Conservation (phyloP, 2,797 vertebrate genomes). For the Chiroxiphia lanceolata region DNA sequence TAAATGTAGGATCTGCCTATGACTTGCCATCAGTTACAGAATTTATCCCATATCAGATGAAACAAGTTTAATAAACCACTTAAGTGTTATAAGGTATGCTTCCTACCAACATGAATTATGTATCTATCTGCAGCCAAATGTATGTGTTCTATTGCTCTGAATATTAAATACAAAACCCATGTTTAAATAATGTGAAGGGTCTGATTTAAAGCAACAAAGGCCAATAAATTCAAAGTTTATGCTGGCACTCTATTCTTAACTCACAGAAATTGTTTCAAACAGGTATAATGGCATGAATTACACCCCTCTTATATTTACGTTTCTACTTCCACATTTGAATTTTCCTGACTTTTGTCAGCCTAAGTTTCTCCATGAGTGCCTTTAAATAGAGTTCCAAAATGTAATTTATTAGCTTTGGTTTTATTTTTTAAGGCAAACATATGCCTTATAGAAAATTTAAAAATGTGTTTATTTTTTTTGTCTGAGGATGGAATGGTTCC, state of each 20-base stretch:
- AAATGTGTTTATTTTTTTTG: neutral
- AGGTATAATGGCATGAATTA: conserved; percentile 63
- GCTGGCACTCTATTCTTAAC: conserved; percentile 60
- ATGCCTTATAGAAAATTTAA: neutral
- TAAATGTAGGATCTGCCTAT: conserved; percentile 61
- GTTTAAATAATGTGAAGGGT: conserved; percentile 74
- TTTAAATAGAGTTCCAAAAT: conserved; percentile 37
- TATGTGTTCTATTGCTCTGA: conserved; percentile 67
- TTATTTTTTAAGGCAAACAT: conserved; percentile 43
- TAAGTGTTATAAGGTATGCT: conserved; percentile 74
- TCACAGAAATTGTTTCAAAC: conserved; percentile 68
- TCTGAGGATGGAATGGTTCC: neutral
- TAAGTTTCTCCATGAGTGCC: neutral
- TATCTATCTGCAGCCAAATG: conserved; percentile 68
- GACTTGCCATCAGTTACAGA: conserved; percentile 67
- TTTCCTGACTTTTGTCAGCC: conserved; percentile 46
- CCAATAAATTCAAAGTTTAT: conserved; percentile 75
- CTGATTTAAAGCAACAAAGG: conserved; percentile 78
- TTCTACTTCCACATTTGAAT: conserved; percentile 50
- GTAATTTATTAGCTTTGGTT: conserved; percentile 22
- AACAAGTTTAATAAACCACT: conserved; percentile 77
- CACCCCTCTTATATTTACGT: conserved; percentile 27
- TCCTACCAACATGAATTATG: conserved; percentile 71
- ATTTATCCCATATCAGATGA: conserved; percentile 71
- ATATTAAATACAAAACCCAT: conserved; percentile 74